Evolutionary conservation across 2,797 vertebrate species (phyloP), one percentile per base, ranked within the genome.

Genomic region (Echeneis naucrates): DNA sequence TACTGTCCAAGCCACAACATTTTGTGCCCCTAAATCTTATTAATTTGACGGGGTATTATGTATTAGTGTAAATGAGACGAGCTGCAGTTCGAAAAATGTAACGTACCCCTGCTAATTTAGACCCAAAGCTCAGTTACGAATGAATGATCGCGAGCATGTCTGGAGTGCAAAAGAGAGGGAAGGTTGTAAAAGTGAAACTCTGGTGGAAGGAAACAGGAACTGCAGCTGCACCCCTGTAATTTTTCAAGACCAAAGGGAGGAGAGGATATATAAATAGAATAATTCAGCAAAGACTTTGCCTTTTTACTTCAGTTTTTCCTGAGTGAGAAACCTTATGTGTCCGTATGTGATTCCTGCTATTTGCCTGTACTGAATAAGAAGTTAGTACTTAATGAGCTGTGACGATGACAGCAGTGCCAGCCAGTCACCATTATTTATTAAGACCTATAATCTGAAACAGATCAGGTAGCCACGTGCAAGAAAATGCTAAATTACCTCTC

Each of bases 21-120:
- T 62, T 37, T n/a, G 50, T 44, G 17, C 69, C 8, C 44, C 5
- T 26, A 33, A 51, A 17, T 57, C 5, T n/a, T 59, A 75, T 51
- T 65, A 26, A 72, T 72, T 35, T 50, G 38, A 44, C 2, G 0
- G 45, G 24, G 33, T 47, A 19, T 63, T 76, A 55, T 72, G 62
- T 16, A 45, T 63, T 68, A 68, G 30, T 55, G 42, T 54, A 53
- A 63, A 70, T 30, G 52, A 77, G 64, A 32, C 44, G 51, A 56
- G 57, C n/a, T 71, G 61, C 2, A 5, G 75, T 35, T 38, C 57
- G 53, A 57, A 79, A 56, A 2, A 71, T 64, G 45, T 65, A 75
- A 75, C 42, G 8, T 42, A 19, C 16, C 37, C 38, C 38, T 1
- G 3, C 55, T 75, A 53, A 72, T 72, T 52, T 65, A 62, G 54